Evolutionary conservation across 2,888 invertebrate genomes (phyloP).

Genomic region (Ectemnius continuus): DNA sequence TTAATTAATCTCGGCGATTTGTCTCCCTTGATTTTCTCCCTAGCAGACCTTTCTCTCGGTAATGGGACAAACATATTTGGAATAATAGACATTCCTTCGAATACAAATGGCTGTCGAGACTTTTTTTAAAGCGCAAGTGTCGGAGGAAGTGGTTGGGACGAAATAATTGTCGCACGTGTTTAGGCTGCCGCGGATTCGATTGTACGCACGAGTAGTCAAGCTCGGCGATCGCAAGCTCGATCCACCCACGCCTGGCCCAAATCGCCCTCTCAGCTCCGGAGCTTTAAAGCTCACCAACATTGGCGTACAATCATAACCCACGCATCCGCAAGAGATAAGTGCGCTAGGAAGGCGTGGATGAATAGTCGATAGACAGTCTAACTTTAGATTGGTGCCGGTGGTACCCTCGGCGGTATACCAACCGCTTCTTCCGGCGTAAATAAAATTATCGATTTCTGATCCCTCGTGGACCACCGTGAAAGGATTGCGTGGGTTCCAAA

Average conservation of each 20-base stretch:
- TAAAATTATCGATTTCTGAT: constrained; percentile 36
- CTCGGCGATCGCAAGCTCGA: constrained; percentile 19
- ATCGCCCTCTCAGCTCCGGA: constrained; percentile 35
- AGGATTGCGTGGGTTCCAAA: neutral
- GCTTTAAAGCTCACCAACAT: constrained; percentile 40
- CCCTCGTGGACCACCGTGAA: neutral
- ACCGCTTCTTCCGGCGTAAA: constrained; percentile 49
- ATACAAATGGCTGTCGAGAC: no score
- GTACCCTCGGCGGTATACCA: constrained; percentile 46
- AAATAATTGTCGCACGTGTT: constrained; percentile 38
- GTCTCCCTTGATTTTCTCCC: no score
- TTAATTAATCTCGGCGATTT: no score
- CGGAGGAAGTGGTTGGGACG: no score
- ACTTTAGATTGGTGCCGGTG: constrained; percentile 48
- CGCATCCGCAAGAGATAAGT: constrained; percentile 36
- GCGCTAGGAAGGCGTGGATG: constrained; percentile 17
- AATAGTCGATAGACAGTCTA: constrained; percentile 50
- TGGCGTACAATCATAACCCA: constrained; percentile 37
- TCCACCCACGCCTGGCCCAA: constrained; percentile 47
- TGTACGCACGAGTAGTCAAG: constrained; percentile 20
- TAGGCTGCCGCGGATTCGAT: neutral
- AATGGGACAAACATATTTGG: no score
- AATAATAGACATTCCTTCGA: no score
- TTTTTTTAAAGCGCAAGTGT: no score
- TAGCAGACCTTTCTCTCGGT: no score